Evolutionary conservation across 2,888 invertebrate species (phyloP).

Genomic region (Drosophila neutralis): DNA sequence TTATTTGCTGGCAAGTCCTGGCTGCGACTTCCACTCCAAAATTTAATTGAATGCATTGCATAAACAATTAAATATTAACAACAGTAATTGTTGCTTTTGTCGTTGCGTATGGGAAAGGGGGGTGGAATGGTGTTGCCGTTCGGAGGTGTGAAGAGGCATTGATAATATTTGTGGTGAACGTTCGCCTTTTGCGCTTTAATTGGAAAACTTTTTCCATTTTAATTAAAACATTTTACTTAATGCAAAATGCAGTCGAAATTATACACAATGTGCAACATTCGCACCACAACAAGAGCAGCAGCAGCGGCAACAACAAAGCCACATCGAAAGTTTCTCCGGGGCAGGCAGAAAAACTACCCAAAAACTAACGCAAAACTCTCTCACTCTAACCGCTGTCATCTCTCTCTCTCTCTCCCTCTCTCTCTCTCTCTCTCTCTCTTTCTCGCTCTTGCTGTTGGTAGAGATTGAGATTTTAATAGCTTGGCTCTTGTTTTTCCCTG

Average conservation of each 20-base stretch:
- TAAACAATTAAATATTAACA: constrained; percentile 28
- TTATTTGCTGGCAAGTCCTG: constrained; percentile 9
- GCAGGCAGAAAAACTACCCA: constrained; percentile 41
- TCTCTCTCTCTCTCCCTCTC: neutral
- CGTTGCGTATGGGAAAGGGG: neutral
- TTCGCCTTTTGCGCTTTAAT: constrained; percentile 62
- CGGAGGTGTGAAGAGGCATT: constrained; percentile 45
- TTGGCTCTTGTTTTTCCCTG: constrained; percentile 11
- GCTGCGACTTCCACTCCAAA: neutral
- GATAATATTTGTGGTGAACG: constrained; percentile 66
- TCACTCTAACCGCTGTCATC: neutral
- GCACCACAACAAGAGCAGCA: constrained; percentile 37
- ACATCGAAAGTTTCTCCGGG: constrained; percentile 57
- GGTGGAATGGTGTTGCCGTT: neutral
- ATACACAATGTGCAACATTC: constrained; percentile 53
- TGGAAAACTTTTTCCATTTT: constrained; percentile 79
- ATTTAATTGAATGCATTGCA: constrained; percentile 37
- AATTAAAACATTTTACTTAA: constrained; percentile 79
- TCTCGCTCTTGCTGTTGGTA: neutral
- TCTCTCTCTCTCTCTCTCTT: neutral
- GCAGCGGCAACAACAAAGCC: constrained; percentile 25
- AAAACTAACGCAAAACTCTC: constrained; percentile 44
- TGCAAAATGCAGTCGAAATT: constrained; percentile 73
- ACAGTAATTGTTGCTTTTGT: constrained; percentile 23
- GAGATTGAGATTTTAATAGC: constrained; percentile 51